phyloP scores from a whole-genome alignment of 1,140 invertebrate genomes.

The Tetramorium alpestre region DNA sequence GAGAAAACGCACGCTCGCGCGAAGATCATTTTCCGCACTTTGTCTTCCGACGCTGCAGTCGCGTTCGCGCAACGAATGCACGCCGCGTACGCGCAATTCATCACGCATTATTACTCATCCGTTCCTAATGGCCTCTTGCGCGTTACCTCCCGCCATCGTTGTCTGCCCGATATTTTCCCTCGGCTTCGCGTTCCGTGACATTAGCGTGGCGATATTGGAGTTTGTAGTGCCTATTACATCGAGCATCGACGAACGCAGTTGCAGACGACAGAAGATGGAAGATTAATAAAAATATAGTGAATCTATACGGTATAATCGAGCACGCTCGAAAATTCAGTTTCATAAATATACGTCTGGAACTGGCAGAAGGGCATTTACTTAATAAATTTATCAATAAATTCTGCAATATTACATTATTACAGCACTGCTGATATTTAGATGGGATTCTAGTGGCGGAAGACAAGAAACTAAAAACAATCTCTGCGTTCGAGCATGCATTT shows the following conservation, averaged over 20 bases:
- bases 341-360: background rate
- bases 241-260: background rate
- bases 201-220: background rate
- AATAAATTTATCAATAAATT: background rate
- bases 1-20: background rate
- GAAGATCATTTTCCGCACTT: constrained; percentile 30
- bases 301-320: background rate
- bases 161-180: constrained; percentile 14
- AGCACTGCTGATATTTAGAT: background rate
- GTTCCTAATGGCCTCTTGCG: constrained; percentile 12
- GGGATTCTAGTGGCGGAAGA: background rate
- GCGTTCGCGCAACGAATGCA: constrained; percentile 34
- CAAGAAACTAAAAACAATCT: background rate
- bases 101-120: constrained; percentile 56
- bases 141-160: background rate
- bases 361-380: background rate
- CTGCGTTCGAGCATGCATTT: background rate
- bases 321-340: background rate
- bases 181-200: background rate
- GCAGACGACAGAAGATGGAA: background rate
- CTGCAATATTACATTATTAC: background rate
- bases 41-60: constrained; percentile 18
- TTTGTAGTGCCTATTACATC: background rate
- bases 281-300: background rate
- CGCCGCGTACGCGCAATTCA: constrained; percentile 33